phyloP scores from a whole-genome alignment of 2,113 vertebrate species.

The Lontra canadensis region DNA sequence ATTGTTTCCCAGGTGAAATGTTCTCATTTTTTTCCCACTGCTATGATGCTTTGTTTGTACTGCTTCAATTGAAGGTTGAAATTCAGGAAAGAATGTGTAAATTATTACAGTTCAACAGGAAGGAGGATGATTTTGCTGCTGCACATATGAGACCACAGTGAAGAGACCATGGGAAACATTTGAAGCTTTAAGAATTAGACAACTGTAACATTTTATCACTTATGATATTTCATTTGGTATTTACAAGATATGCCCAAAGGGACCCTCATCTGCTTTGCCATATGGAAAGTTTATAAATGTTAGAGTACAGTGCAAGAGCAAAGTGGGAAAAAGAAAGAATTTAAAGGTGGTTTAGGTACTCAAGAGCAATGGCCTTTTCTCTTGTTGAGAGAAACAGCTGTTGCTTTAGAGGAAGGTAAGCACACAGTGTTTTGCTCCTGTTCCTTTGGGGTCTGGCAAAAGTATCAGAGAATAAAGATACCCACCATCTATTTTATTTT shows the following conservation, averaged over 20 bases:
- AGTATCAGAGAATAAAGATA: constrained; percentile 1
- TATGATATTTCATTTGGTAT: constrained; percentile 78
- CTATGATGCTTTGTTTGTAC: neutral
- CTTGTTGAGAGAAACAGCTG: constrained; percentile 67
- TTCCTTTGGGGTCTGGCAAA: constrained; percentile 30
- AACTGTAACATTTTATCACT: constrained; percentile 67
- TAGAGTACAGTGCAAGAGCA: constrained; percentile 44
- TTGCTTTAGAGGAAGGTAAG: constrained; percentile 37
- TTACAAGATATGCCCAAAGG: constrained; percentile 69
- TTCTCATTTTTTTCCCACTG: neutral
- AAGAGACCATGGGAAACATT: constrained; percentile 62
- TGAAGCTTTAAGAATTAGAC: constrained; percentile 70
- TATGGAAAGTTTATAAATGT: constrained; percentile 67
- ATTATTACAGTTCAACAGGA: constrained; percentile 52
- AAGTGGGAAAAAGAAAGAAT: constrained; percentile 21
- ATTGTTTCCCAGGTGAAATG: neutral
- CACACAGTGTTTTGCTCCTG: neutral
- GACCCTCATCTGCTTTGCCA: constrained; percentile 54
- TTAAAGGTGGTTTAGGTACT: constrained; percentile 40
- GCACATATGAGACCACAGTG: constrained; percentile 34
- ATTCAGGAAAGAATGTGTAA: constrained; percentile 38
- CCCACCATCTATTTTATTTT: neutral
- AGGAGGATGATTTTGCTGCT: constrained; percentile 11
- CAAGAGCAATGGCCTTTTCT: neutral
- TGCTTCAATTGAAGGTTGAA: neutral